Conservation (phyloP, 1,140 invertebrate species). For the Diorhabda elongata region DNA sequence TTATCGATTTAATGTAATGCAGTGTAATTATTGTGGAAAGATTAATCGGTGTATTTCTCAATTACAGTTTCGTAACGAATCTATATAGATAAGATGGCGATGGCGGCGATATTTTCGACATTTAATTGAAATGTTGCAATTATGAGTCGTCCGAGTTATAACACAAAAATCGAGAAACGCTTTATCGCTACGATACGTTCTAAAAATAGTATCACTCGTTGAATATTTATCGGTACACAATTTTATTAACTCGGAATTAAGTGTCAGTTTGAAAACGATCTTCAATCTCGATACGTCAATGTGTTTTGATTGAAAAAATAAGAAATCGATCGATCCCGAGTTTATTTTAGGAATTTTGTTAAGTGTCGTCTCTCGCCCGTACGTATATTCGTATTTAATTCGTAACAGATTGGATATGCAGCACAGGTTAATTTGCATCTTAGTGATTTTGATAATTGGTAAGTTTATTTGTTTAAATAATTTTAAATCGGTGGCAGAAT, state of each 20-base stretch:
- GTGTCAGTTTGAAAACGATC: slow-evolving; percentile 8
- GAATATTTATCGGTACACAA: slow-evolving; percentile 9
- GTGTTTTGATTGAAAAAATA: slow-evolving; percentile 14
- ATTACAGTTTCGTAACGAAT: too few species aligned
- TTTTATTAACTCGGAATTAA: slow-evolving; percentile 18
- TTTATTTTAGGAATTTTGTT: slow-evolving; percentile 18
- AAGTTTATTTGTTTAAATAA: slow-evolving; percentile 9
- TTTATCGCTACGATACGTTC: slow-evolving; percentile 12
- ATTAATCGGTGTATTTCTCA: too few species aligned
- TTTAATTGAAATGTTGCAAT: slow-evolving; percentile 5
- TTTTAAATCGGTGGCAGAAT: background rate
- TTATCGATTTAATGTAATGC: too few species aligned
- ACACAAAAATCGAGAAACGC: slow-evolving; percentile 11
- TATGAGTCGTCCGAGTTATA: slow-evolving; percentile 6
- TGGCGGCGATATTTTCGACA: too few species aligned
- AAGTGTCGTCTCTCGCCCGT: background rate
- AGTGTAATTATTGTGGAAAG: too few species aligned
- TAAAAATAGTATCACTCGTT: slow-evolving; percentile 13
- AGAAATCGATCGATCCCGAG: slow-evolving; percentile 1
- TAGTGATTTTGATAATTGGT: slow-evolving; percentile 21
- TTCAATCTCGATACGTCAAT: slow-evolving; percentile 27
- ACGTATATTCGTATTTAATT: background rate
- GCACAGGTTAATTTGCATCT: slow-evolving; percentile 16
- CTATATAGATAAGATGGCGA: too few species aligned
- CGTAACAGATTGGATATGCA: slow-evolving; percentile 20